Conservation (phyloP, 2,113 vertebrate species). For the Campylomormyrus numenius region DNA sequence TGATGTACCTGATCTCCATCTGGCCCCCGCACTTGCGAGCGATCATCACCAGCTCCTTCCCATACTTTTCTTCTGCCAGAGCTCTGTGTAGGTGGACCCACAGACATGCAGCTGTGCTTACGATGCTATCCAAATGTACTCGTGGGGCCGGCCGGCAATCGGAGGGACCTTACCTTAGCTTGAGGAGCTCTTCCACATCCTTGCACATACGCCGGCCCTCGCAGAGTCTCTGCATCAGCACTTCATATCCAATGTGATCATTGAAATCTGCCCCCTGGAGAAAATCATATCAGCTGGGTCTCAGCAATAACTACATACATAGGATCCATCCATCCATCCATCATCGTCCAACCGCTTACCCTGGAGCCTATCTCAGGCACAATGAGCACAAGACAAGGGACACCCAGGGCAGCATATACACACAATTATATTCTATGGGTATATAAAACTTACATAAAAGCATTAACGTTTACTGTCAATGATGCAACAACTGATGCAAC, state of each 20-base stretch:
- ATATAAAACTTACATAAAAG: not conserved
- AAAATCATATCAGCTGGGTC: not conserved
- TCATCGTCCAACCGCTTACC: not conserved
- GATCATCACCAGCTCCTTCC: constrained; percentile 82
- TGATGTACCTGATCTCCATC: constrained; percentile 74
- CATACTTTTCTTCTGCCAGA: constrained; percentile 83
- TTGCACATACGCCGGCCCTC: constrained; percentile 89
- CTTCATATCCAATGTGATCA: constrained; percentile 72
- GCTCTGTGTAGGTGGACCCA: constrained; percentile 59
- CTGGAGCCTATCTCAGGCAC: not conserved
- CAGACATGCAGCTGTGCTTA: not conserved
- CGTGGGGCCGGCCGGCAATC: not conserved
- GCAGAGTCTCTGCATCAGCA: constrained; percentile 68
- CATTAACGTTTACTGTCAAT: not conserved
- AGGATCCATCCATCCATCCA: not conserved
- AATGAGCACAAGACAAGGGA: not conserved
- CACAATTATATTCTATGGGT: not conserved
- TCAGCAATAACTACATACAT: not conserved
- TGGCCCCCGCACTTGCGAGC: constrained; percentile 80
- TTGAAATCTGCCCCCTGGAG: constrained; percentile 76
- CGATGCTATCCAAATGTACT: not conserved
- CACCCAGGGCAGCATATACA: not conserved
- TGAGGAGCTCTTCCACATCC: constrained; percentile 84
- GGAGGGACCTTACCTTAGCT: constrained; percentile 67
- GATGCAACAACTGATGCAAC: not conserved